These are phyloP conservation scores for Halocynthia aurantium DNA, from an alignment of 23 tunicate species.

Conservation along the genomic window DNA sequence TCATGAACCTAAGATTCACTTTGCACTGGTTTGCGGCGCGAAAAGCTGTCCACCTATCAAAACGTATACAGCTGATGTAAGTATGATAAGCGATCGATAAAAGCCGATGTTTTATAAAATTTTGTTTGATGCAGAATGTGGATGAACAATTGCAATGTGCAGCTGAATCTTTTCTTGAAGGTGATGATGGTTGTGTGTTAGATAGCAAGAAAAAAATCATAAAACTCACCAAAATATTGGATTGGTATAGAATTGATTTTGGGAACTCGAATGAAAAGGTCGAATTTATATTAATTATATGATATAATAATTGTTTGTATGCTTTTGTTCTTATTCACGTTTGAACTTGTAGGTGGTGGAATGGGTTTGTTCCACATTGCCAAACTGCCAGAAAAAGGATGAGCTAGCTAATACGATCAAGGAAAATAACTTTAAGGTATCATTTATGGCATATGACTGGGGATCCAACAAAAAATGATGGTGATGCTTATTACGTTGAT, in stretches of 20 bases:
- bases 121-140: conserved; percentile 12
- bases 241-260: conserved; percentile 89
- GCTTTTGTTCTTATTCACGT: neutral
- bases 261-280: conserved; percentile 47
- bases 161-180: conserved; percentile 75
- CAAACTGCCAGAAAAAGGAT: conserved; percentile 38
- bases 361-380: conserved; percentile 41
- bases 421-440: conserved; percentile 30
- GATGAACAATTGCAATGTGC: conserved; percentile 55
- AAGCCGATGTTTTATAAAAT: neutral
- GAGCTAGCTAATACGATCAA: conserved; percentile 22
- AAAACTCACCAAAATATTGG: conserved; percentile 64
- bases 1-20: conserved; percentile 81
- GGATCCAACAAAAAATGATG: conserved; percentile 41
- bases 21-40: conserved; percentile 98
- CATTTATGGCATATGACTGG: conserved; percentile 56
- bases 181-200: conserved; percentile 66
- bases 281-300: neutral
- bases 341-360: conserved; percentile 28
- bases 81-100: neutral
- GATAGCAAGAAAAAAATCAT: conserved; percentile 36
- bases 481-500: too few species aligned
- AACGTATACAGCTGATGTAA: conserved; percentile 55
- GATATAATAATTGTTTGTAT: neutral
- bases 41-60: conserved; percentile 92